Percentiles rank a stretch among this genome's conserved stretches.
These are phyloP conservation scores for Tanypteryx hageni DNA, from an alignment of 2,888 invertebrate species.

Conservation along the genomic window DNA sequence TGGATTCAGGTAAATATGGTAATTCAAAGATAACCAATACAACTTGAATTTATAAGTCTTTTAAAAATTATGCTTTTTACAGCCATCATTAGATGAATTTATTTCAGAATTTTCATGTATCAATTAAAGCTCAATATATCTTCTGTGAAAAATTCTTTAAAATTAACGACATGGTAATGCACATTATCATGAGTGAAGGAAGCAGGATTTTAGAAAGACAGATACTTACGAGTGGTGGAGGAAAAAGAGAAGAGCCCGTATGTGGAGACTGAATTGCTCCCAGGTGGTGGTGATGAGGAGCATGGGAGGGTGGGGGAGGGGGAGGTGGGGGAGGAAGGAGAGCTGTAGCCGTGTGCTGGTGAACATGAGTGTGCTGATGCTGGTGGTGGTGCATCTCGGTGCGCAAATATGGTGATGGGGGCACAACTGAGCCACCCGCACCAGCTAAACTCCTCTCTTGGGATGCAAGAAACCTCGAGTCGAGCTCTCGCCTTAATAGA, in stretches of 20 bases:
- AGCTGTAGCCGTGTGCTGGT: conserved; percentile 83
- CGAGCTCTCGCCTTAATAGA: conserved; percentile 91
- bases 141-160: no score
- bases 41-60: no score
- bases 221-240: conserved; percentile 70
- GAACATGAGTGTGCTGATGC: conserved; percentile 94
- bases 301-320: conserved; percentile 33
- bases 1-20: no score
- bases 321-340: conserved; percentile 74
- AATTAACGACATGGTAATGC: no score
- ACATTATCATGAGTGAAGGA: not conserved
- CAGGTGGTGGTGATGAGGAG: conserved; percentile 39
- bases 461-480: conserved; percentile 92
- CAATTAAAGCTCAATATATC: no score
- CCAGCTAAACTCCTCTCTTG: conserved; percentile 73
- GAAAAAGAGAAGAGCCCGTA: conserved; percentile 68
- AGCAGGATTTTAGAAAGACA: not conserved
- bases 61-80: no score
- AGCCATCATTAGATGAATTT: no score
- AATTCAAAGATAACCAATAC: no score
- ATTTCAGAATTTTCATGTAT: no score
- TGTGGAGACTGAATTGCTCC: conserved; percentile 47
- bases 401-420: conserved; percentile 81
- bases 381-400: conserved; percentile 96
- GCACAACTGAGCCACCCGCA: conserved; percentile 74